Evolutionary conservation across 2,888 invertebrate species (phyloP).

Genomic region (Petrolisthes manimaculis): DNA sequence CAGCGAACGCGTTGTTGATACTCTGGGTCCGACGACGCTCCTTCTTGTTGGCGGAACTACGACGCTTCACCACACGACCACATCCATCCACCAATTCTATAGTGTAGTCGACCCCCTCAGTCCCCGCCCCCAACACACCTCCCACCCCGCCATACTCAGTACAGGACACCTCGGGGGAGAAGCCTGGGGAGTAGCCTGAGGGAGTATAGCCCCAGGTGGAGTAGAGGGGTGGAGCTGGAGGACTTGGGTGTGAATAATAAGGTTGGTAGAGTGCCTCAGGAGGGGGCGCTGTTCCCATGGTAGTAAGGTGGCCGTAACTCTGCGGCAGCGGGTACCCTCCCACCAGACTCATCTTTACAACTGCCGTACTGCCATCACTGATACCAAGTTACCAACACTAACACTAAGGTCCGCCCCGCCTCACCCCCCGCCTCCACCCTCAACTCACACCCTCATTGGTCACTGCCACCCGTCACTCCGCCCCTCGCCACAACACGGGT

Average conservation of each 20-base stretch:
- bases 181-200: constrained; percentile 57
- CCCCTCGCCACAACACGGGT: neutral
- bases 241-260: constrained; percentile 57
- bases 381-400: too few relatives aligned
- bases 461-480: neutral
- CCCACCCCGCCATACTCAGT: constrained; percentile 52
- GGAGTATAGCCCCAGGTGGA: constrained; percentile 62
- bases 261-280: constrained; percentile 53
- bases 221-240: constrained; percentile 59
- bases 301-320: constrained; percentile 56
- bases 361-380: too few relatives aligned
- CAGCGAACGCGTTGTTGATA: constrained; percentile 95
- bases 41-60: constrained; percentile 93
- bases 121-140: constrained; percentile 53
- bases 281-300: constrained; percentile 54
- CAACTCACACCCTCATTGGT: neutral
- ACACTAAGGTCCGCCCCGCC: neutral
- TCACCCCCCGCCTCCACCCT: neutral
- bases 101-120: constrained; percentile 59
- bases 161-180: constrained; percentile 48
- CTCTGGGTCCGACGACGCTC: constrained; percentile 91
- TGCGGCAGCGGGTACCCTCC: constrained; percentile 65
- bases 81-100: constrained; percentile 61
- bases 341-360: constrained; percentile 63
- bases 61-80: constrained; percentile 78